A percentile compares a stretch with the other conserved stretches of the same genome.
phyloP scores from a whole-genome alignment of 2,888 invertebrate genomes.

The Tiphia femorata region DNA sequence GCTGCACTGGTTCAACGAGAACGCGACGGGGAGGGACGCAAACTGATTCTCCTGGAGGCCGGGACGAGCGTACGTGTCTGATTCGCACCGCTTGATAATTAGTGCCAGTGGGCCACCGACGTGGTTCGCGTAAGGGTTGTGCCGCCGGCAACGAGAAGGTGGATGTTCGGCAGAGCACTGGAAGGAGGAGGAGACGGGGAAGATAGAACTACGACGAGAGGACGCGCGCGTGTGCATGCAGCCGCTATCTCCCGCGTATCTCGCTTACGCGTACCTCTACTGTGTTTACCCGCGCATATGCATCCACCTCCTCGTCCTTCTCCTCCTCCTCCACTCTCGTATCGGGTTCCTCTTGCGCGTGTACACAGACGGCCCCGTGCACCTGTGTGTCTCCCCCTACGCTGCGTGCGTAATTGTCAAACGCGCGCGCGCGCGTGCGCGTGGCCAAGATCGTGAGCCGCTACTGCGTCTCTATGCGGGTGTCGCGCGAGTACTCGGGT shows the following conservation, averaged over 20 bases:
- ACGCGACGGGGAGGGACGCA: neutral
- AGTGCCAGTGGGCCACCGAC: slow-evolving; percentile 33
- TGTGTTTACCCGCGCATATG: neutral
- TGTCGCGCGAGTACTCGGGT: too few species aligned
- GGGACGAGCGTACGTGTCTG: slow-evolving; percentile 16
- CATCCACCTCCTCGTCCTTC: neutral
- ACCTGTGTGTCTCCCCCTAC: neutral
- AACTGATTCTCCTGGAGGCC: neutral
- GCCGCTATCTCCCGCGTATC: too few species aligned
- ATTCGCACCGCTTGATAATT: slow-evolving; percentile 28
- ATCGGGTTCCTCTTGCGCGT: neutral
- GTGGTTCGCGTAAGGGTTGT: slow-evolving; percentile 20
- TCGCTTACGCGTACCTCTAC: neutral
- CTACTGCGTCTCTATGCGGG: neutral
- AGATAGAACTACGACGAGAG: too few species aligned
- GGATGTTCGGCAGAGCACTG: too few species aligned
- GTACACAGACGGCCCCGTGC: neutral
- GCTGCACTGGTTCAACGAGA: slow-evolving; percentile 18
- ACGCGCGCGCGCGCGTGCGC: slow-evolving; percentile 1
- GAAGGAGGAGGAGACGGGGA: too few species aligned
- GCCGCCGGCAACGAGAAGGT: slow-evolving; percentile 12
- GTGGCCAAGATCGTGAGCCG: too few species aligned
- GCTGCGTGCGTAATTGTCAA: neutral
- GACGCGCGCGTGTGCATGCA: slow-evolving; percentile 11
- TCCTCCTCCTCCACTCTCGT: neutral